Base-by-base conservation (phyloP, 2,113 vertebrate species). In the Tylochromis polylepis region DNA sequence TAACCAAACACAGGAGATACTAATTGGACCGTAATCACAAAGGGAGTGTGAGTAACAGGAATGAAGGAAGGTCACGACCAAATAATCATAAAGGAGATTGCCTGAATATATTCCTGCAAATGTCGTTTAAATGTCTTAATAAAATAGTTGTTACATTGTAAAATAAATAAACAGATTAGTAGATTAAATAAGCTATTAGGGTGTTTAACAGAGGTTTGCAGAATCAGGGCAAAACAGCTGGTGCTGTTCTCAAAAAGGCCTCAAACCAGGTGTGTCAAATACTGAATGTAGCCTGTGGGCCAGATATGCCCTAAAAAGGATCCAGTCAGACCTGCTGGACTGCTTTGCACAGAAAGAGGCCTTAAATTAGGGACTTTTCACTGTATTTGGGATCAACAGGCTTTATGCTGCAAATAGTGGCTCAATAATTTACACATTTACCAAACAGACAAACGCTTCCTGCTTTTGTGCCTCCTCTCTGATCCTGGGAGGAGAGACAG, bases 141-240 rank as follows among this genome's bases (percentile, higher is more conserved):
- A 22, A n/a, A 3, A 38, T 38, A 8, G 2, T 65, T 38, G 36
- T 65, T 65, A 65, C 18, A 65, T 15, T 65, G 18, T 38, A 65
- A 65, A 65, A 65, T 36, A 38, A 65, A 65, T 65, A 36, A 38
- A 70, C n/a, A 70, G n/a, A 70, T 24, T 41, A 14, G n/a, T 9
- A 41, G 12, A 41, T 70, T 70, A 41, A 70, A 70, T 70, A 70
- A 41, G 9, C n/a, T 43, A 24, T 70, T 70, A 5, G 12, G 20
- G 11, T 22, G n/a, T 67, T 41, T 24, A 67, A 67, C 36, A 41
- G 2, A 70, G 11, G 36, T 41, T 70, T 38, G n/a, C 11, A 65
- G 34, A 65, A 14, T 38, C 6, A 8, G 11, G 36, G 0, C 34
- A 11, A 41, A 67, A 41, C 0, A 3, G 3, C 62, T 67, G 62